Conservation (phyloP, 2,888 invertebrate species). For the Desoria tigrina region DNA sequence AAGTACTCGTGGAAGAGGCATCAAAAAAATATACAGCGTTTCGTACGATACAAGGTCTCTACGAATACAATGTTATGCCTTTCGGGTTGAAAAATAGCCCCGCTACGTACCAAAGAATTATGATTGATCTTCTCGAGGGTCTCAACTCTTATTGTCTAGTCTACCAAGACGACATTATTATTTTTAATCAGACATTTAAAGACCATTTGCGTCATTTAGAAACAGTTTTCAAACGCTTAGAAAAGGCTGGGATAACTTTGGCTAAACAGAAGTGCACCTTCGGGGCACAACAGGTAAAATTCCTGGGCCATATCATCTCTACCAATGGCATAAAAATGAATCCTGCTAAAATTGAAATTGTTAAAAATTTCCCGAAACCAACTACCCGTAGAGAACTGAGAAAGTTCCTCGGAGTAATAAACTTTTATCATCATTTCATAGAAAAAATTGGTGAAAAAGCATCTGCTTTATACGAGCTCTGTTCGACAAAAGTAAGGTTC, state of each 20-base stretch:
- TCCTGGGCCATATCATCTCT: slow-evolving; percentile 53
- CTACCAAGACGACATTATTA: slow-evolving; percentile 54
- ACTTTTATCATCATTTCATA: slow-evolving; percentile 47
- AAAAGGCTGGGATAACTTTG: no score
- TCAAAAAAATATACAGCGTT: not conserved
- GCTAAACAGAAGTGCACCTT: no score
- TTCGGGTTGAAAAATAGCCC: slow-evolving; percentile 27
- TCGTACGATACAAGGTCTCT: not conserved
- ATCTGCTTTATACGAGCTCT: slow-evolving; percentile 20
- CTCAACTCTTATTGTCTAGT: slow-evolving; percentile 21
- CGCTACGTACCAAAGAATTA: slow-evolving; percentile 7
- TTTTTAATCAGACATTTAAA: slow-evolving; percentile 37
- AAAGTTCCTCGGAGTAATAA: slow-evolving; percentile 29
- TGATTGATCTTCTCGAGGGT: slow-evolving; percentile 3
- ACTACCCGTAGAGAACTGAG: slow-evolving; percentile 25
- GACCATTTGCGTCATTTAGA: slow-evolving; percentile 26
- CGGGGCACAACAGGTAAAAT: no score
- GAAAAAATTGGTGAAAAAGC: slow-evolving; percentile 32
- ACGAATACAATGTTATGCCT: slow-evolving; percentile 11
- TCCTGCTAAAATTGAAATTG: not conserved
- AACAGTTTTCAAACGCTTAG: no score
- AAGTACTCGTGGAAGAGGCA: not conserved
- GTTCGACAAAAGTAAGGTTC: slow-evolving; percentile 34
- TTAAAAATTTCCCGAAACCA: slow-evolving; percentile 20
- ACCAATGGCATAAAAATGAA: slow-evolving; percentile 54